Evolutionary conservation across 2,113 vertebrate genomes (phyloP).

Genomic region (Gallinago undulata): DNA sequence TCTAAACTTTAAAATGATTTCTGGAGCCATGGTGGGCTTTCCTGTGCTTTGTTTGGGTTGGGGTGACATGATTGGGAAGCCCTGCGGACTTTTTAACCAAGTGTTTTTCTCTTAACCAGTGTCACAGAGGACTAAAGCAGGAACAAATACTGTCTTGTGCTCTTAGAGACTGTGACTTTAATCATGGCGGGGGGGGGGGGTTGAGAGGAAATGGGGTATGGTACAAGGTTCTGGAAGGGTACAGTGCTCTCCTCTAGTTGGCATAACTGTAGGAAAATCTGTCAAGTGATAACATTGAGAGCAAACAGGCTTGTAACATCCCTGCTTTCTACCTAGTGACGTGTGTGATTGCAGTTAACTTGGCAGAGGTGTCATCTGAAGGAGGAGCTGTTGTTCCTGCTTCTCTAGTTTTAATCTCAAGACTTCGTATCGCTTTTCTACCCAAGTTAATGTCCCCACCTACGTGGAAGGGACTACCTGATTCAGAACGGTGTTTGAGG

Average conservation of each 20-base stretch:
- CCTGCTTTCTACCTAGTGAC: neutral
- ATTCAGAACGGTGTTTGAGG: neutral
- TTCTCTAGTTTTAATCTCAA: neutral
- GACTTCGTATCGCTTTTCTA: fast-evolving
- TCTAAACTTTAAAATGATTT: neutral
- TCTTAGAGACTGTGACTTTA: neutral
- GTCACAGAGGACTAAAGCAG: neutral
- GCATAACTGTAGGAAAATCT: neutral
- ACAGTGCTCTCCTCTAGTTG: neutral
- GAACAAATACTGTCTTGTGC: neutral
- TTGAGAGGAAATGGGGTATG: neutral
- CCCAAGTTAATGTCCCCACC: neutral
- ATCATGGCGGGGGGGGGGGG: neutral
- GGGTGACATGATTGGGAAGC: neutral
- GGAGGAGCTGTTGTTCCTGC: constrained; percentile 4
- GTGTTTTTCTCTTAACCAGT: neutral
- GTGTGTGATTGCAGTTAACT: neutral
- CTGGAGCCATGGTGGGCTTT: neutral
- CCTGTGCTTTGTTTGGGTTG: fast-evolving
- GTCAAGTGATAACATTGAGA: neutral
- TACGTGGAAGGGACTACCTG: neutral
- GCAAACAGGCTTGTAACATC: neutral
- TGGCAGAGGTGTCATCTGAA: neutral
- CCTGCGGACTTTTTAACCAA: neutral
- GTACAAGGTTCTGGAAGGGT: neutral